phyloP scores from a whole-genome alignment of 2,113 vertebrate genomes.

The Geococcyx californianus region DNA sequence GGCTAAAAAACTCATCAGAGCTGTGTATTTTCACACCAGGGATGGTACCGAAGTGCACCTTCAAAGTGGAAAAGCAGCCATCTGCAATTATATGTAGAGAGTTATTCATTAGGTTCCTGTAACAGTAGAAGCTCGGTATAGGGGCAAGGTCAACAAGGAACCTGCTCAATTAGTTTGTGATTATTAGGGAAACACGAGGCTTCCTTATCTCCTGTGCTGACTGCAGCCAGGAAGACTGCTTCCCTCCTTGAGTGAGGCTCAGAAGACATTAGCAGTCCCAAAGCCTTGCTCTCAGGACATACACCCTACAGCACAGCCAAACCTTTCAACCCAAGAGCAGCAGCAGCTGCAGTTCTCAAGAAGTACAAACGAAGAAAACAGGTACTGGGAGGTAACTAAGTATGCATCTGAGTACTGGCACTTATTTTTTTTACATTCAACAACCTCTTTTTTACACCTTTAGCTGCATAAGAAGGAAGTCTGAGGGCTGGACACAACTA shows the following conservation, averaged over 20 bases:
- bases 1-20: background rate
- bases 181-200: background rate
- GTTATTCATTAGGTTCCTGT: background rate
- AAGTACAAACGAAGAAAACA: background rate
- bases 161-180: background rate
- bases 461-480: background rate
- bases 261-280: background rate
- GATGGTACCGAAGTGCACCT: background rate
- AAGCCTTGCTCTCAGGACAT: background rate
- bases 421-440: background rate
- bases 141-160: background rate
- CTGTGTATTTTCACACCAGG: background rate
- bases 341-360: background rate
- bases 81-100: background rate
- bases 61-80: background rate
- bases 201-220: background rate
- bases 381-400: background rate
- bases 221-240: background rate
- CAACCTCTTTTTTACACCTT: background rate
- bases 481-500: background rate
- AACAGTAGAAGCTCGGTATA: background rate
- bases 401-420: background rate
- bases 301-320: background rate
- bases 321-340: background rate
- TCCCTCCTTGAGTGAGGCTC: background rate